phyloP scores from a whole-genome alignment of 2,797 vertebrate genomes.

The Choloepus didactylus region DNA sequence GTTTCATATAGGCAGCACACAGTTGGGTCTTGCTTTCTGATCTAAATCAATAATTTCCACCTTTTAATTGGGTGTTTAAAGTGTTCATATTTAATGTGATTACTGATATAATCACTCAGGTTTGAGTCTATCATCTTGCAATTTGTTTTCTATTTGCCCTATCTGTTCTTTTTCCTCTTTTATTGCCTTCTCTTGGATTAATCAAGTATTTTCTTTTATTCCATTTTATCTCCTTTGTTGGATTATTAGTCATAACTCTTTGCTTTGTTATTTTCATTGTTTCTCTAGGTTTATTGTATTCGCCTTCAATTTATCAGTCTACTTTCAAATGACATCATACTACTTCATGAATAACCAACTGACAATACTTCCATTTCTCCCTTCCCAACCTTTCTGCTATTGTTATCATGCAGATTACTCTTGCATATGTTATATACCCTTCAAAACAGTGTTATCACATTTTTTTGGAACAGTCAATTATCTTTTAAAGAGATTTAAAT shows the following conservation, averaged over 20 bases:
- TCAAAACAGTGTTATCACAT: background rate
- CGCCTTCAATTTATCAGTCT: background rate
- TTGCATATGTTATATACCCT: background rate
- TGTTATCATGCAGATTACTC: background rate
- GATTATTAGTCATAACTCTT: background rate
- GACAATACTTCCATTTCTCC: background rate
- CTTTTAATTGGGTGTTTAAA: background rate
- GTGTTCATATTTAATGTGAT: background rate
- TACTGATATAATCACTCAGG: background rate
- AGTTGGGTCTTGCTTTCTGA: background rate
- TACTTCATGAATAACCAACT: background rate
- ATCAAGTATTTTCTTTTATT: background rate
- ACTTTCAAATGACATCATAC: background rate
- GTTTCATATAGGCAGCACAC: background rate
- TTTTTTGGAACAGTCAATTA: background rate
- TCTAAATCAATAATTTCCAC: background rate
- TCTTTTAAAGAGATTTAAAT: constrained; percentile 15
- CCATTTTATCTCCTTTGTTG: background rate
- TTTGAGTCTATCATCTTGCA: background rate
- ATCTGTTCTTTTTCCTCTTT: background rate
- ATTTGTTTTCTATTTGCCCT: background rate
- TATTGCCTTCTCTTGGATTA: constrained; percentile 22
- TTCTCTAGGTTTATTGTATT: background rate
- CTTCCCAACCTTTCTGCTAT: background rate
- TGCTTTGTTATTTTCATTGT: background rate